Base-by-base conservation (phyloP, 35 echinoderm and acorn worm species). In the Heliocidaris tuberculata region DNA sequence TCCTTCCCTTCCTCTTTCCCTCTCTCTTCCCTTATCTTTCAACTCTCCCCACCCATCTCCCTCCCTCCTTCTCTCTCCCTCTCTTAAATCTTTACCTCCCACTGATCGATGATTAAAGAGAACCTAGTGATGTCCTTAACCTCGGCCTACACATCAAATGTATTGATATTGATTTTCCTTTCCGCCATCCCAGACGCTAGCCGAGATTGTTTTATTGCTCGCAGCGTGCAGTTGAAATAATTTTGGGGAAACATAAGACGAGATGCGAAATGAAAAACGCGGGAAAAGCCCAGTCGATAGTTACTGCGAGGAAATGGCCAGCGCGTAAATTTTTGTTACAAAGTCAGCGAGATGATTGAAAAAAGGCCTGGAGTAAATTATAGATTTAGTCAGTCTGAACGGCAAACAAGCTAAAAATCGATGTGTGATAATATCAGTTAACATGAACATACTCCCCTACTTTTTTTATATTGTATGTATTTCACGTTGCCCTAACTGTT, bases 261-360 rank as follows among this genome's bases (percentile, higher is more conserved):
- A 78, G 65, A 78, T 78, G 65, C 5, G 65, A 78, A 78, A 78
- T 78, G 65, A 78, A 78, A 42, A n/a, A 24, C 65, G 65, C 65
- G 65, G 65, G 65, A 78, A 70, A 78, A 78, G 65, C 65, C 21
- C 65, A 78, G 65, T 78, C 65, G 65, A 78, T 78, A 27, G 17
- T 21, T 78, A n/a, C 65, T 27, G 65, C 65, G 65, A 78, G 65
- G 27, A 78, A 78, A 78, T 78, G 8, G 21, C 21, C 4, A 78
- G 65, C 65, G 65, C 65, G 65, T 78, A 78, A 78, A 78, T 78
- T 78, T 42, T n/a, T 78, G 65, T 78, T 78, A 78, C 65, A 78
- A 78, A 78, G 65, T 78, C 65, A 78, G 59, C 5, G 12, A 10
- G 15, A n/a, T 78, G 65, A 78, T 78, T 78, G 65, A 6, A 78